Conservation (phyloP, 2,113 vertebrate species). For the Crotalus helleri region DNA sequence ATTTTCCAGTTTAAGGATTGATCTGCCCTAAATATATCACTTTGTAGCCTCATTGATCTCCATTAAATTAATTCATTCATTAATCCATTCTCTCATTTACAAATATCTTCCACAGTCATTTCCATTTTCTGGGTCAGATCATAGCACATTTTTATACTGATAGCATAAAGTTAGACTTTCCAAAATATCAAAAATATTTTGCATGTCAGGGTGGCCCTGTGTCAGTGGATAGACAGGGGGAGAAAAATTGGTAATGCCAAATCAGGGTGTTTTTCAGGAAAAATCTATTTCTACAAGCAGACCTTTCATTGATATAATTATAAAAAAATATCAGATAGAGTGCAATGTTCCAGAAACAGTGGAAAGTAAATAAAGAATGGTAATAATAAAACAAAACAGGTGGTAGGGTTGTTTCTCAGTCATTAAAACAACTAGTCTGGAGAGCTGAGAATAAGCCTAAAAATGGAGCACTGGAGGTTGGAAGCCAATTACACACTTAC, state of each 20-base stretch:
- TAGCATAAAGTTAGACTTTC: neutral
- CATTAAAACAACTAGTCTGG: conserved; percentile 23
- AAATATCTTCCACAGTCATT: neutral
- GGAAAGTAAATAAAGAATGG: neutral
- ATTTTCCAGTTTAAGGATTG: neutral
- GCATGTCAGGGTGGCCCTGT: neutral
- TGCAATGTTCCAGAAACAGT: neutral
- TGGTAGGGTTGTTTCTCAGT: neutral
- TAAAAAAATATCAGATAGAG: neutral
- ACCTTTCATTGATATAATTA: rapidly evolving
- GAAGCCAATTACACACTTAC: conserved; percentile 36
- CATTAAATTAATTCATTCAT: neutral
- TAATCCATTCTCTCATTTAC: neutral
- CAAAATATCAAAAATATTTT: neutral
- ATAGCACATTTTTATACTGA: neutral
- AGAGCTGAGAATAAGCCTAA: conserved; percentile 7
- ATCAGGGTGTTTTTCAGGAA: neutral
- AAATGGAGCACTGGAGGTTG: conserved; percentile 16
- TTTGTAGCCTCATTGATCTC: neutral
- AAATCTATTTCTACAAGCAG: neutral
- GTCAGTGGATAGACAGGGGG: too few species aligned
- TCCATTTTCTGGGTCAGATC: neutral
- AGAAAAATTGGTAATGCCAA: neutral
- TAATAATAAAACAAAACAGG: neutral
- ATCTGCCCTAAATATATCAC: neutral